These are phyloP conservation scores for Gastrophysa polygoni DNA, from an alignment of 2,888 invertebrate species.

Conservation along the genomic window DNA sequence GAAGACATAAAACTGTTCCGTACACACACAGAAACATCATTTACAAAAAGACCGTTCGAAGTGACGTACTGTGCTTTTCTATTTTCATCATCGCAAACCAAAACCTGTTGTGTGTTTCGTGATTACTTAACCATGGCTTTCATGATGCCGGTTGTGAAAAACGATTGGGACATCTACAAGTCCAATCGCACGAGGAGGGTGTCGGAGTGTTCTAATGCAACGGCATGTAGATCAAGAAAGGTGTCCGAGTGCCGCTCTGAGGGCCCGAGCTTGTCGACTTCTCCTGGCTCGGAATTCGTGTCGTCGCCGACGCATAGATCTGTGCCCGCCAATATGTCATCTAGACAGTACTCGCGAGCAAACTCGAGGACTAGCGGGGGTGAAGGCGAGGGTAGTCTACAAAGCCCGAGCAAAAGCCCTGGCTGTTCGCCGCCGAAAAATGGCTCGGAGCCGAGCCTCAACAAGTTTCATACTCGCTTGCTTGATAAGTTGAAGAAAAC, in stretches of 20 bases:
- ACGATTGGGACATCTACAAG: conserved; percentile 93
- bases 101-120: conserved; percentile 4
- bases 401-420: conserved; percentile 72
- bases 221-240: conserved; percentile 70
- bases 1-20: conserved; percentile 43
- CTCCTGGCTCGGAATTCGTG: conserved; percentile 66
- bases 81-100: background rate
- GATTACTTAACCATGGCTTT: conserved; percentile 73
- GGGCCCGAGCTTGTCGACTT: conserved; percentile 72
- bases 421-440: conserved; percentile 69
- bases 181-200: conserved; percentile 76
- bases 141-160: conserved; percentile 94
- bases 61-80: background rate
- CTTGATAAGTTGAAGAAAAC: conserved; percentile 80
- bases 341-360: conserved; percentile 65
- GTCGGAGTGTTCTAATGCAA: conserved; percentile 74
- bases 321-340: conserved; percentile 69
- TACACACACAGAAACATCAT: conserved; percentile 30
- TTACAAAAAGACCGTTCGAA: conserved; percentile 14
- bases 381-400: conserved; percentile 67
- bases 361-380: conserved; percentile 68
- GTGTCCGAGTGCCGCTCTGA: conserved; percentile 78
- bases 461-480: conserved; percentile 81
- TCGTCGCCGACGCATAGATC: conserved; percentile 63
- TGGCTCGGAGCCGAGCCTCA: conserved; percentile 66